Conservation (phyloP, 2,113 vertebrate genomes). For the Trichomycterus rosablanca region DNA sequence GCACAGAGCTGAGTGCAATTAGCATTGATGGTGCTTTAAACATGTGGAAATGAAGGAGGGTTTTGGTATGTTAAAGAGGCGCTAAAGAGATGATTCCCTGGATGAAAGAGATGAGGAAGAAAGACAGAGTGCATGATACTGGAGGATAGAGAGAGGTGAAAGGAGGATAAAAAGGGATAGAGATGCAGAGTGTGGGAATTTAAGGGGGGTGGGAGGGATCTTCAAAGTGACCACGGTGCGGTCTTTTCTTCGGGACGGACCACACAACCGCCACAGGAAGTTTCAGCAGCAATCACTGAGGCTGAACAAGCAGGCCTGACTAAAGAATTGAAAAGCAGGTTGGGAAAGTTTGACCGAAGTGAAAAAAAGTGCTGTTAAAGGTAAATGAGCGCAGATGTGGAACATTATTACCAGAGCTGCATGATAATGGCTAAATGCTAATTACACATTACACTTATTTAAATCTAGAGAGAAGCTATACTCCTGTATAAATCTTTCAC, state of each 20-base stretch:
- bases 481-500: no score
- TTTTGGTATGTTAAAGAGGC: constrained; percentile 68
- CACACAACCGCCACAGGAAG: constrained; percentile 34
- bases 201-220: constrained; percentile 48
- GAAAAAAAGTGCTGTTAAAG: neutral
- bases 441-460: no score
- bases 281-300: constrained; percentile 9
- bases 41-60: constrained; percentile 57
- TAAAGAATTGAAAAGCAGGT: neutral
- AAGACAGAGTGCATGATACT: constrained; percentile 59
- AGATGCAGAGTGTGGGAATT: constrained; percentile 40
- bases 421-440: no score
- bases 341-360: neutral
- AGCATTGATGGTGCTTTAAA: constrained; percentile 69
- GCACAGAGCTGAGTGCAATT: constrained; percentile 65
- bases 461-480: no score
- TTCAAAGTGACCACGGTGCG: constrained; percentile 57
- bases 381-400: neutral
- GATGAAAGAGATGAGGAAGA: constrained; percentile 64
- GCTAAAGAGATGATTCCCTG: constrained; percentile 58
- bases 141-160: constrained; percentile 58
- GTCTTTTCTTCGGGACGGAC: constrained; percentile 62
- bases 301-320: constrained; percentile 17
- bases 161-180: constrained; percentile 59
- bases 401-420: neutral